A percentile compares a stretch with the other conserved stretches of the same genome.
phyloP scores from a whole-genome alignment of 2,113 vertebrate species.

The Aleadryas rufinucha region DNA sequence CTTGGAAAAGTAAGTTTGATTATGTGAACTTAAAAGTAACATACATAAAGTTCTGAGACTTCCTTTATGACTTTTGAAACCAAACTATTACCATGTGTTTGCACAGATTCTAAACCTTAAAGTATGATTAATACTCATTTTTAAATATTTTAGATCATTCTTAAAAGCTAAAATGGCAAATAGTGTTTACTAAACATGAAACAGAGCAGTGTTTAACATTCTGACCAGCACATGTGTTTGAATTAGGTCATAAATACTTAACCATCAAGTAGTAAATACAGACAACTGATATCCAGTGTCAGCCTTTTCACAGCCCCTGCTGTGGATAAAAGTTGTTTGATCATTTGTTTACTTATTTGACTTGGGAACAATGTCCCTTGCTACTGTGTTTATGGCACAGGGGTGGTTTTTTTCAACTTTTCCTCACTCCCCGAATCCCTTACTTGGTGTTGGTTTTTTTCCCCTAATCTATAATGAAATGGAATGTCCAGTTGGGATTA shows the following conservation, averaged over 20 bases:
- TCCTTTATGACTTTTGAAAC: not conserved
- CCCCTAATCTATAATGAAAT: not conserved
- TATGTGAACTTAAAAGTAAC: not conserved
- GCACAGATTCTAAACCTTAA: not conserved
- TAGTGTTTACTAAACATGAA: not conserved
- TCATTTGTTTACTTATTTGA: not conserved
- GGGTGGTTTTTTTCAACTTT: not conserved
- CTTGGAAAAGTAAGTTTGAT: conserved; percentile 81
- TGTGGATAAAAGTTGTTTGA: not conserved
- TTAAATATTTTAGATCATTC: not conserved
- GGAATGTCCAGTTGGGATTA: not conserved
- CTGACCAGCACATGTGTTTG: not conserved
- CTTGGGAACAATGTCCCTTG: not conserved
- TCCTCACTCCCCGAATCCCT: not conserved
- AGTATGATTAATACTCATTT: not conserved
- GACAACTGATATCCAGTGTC: not conserved
- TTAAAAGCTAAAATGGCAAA: not conserved
- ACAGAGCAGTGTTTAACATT: not conserved
- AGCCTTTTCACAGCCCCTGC: not conserved
- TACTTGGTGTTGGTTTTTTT: rapidly evolving
- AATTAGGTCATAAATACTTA: not conserved
- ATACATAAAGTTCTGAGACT: not conserved
- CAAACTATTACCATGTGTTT: not conserved
- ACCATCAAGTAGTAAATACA: not conserved
- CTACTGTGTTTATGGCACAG: not conserved